Conservation (phyloP, 2,113 vertebrate genomes). For the Apaloderma vittatum region DNA sequence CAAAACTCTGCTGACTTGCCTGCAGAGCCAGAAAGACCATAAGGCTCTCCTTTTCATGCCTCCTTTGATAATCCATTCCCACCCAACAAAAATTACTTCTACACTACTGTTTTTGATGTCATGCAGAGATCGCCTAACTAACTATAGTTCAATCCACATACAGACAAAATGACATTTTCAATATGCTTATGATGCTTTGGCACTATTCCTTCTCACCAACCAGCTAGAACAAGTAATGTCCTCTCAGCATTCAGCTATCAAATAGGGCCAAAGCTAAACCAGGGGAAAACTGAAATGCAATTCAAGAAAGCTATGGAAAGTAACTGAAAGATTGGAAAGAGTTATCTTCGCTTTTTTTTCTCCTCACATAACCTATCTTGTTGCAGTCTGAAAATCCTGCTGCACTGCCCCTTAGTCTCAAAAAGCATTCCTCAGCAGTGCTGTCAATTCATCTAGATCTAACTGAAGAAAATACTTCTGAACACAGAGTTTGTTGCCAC, state of each 20-base stretch:
- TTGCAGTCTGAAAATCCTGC: not conserved
- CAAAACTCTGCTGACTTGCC: not conserved
- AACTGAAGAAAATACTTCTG: not conserved
- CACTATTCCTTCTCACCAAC: not conserved
- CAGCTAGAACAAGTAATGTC: not conserved
- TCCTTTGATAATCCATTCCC: not conserved
- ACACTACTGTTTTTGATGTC: not conserved
- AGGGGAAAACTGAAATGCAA: not conserved
- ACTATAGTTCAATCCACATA: not conserved
- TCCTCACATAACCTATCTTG: not conserved
- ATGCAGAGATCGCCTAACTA: not conserved
- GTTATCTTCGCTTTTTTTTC: not conserved
- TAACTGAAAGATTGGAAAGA: not conserved
- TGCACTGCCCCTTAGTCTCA: not conserved
- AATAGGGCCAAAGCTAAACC: not conserved
- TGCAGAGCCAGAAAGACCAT: not conserved
- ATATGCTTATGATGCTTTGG: not conserved
- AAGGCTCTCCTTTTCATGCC: not conserved
- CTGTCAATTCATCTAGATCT: not conserved
- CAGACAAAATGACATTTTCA: not conserved
- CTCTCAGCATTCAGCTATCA: not conserved
- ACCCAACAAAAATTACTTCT: not conserved
- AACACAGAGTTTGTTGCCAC: not conserved
- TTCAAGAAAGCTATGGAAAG: not conserved
- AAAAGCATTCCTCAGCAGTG: not conserved